Base-by-base conservation (phyloP, 2,113 vertebrate species). In the Phodopus roborovskii region DNA sequence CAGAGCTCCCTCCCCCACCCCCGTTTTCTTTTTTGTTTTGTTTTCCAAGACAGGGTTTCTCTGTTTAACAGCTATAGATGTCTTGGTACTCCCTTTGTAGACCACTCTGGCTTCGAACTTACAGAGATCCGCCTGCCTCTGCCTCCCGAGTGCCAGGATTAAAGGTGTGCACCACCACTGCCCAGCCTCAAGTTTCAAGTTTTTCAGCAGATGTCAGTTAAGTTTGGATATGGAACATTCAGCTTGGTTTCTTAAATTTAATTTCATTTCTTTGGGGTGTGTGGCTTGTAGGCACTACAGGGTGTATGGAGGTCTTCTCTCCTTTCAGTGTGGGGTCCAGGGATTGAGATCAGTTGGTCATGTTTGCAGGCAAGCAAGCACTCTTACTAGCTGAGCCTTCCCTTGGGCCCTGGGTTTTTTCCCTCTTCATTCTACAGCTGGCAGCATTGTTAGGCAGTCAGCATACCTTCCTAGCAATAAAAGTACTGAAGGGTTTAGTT, bases 171-270 rank as follows among this genome's bases (percentile, higher is more conserved):
- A 7, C 68, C 6, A n/a, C 68, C 36, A 70, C 68, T n/a, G 33
- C 68, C 68, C 36, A n/a, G 36, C 70, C 70, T 92, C 48, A 91
- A 88, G 58, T 95, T 89, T 82, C 28, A 92, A 70, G 39, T 33
- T 89, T 94, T 82, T 88, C 50, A 91, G 82, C 56, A 86, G 12
- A 71, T 92, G 60, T 71, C 50, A 50, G 17, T 93, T 92, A 20
- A 60, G 2, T 97, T 91, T 84, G 50, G 88, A 78, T 74, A 12
- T n/a, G 4, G 53, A 86, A 70, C 60, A 62, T 87, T 91, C 5
- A 50, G 1, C n/a, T 75, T 88, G 4, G 1, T 42, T 73, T 73
- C 73, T 39, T 70, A 71, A 88, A 39, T 70, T n/a, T 70, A 36
- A 16, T 71, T 39, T 71, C 39, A 87, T 53, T 50, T n/a, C 28